Evolutionary conservation across 1,140 invertebrate genomes (phyloP).

Genomic region (Linepithema humile): DNA sequence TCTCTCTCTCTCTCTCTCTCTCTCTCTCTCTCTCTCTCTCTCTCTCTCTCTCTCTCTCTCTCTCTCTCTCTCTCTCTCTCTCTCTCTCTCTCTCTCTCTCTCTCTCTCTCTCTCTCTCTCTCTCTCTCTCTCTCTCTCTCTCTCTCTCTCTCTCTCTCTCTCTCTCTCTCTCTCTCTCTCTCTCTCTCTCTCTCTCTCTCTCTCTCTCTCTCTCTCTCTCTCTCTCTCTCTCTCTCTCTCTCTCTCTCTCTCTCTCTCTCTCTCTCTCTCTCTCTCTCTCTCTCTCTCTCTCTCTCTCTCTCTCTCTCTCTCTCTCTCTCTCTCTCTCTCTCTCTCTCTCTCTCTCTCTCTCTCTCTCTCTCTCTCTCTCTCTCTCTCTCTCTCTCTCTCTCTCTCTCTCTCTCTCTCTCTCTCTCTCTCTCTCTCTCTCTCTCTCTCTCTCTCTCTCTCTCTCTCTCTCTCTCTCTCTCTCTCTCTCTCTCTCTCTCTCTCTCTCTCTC

Average conservation of each 20-base stretch:
- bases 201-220: neutral
- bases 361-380: constrained; percentile 39
- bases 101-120: constrained; percentile 52
- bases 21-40: constrained; percentile 1
- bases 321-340: neutral
- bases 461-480: neutral
- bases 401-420: neutral
- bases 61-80: neutral
- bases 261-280: neutral
- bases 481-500: constrained; percentile 38
- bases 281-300: neutral
- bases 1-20: constrained; percentile 34
- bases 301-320: constrained; percentile 40
- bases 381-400: neutral
- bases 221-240: constrained; percentile 2
- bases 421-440: constrained; percentile 38
- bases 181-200: constrained; percentile 28
- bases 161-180: constrained; percentile 23
- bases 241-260: constrained; percentile 32
- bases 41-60: neutral
- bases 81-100: neutral
- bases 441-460: neutral
- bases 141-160: constrained; percentile 43
- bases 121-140: constrained; percentile 53
- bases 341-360: neutral